phyloP scores from a whole-genome alignment of 2,113 vertebrate species.

The Pedionomus torquatus region DNA sequence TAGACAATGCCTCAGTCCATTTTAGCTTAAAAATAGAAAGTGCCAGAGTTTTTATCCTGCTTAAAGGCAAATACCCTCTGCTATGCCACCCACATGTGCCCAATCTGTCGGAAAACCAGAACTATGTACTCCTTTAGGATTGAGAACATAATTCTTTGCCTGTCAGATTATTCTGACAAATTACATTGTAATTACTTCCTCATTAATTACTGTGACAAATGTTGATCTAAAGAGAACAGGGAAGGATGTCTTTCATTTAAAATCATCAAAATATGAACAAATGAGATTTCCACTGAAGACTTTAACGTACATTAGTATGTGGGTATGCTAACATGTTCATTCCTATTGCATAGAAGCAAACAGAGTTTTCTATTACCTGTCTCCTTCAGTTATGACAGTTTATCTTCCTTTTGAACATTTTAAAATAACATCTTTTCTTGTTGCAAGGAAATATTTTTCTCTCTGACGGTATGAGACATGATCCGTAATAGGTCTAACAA shows the following conservation, averaged over 20 bases:
- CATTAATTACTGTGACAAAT: slow-evolving; percentile 57
- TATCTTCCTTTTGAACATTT: not conserved
- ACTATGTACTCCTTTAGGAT: slow-evolving; percentile 38
- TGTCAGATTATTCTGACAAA: slow-evolving; percentile 67
- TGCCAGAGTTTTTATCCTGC: slow-evolving; percentile 33
- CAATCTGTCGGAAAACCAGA: slow-evolving; percentile 27
- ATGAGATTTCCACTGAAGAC: not conserved
- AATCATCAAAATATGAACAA: slow-evolving; percentile 36
- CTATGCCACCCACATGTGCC: slow-evolving; percentile 42
- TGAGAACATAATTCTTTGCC: slow-evolving; percentile 54
- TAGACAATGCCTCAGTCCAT: not conserved
- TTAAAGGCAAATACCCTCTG: slow-evolving; percentile 40
- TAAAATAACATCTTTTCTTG: not conserved
- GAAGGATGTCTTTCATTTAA: slow-evolving; percentile 17
- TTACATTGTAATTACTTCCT: slow-evolving; percentile 62
- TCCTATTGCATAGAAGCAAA: not conserved
- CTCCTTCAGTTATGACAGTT: not conserved
- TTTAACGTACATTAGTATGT: not conserved
- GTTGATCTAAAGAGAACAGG: slow-evolving; percentile 36
- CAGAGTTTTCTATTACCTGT: not conserved
- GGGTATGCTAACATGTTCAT: not conserved
- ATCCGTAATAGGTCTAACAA: not conserved
- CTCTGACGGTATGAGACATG: not conserved
- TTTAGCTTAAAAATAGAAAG: not conserved
- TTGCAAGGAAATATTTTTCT: not conserved